phyloP scores from a whole-genome alignment of 2,113 vertebrate genomes.

The Corythornis madagascariensis region DNA sequence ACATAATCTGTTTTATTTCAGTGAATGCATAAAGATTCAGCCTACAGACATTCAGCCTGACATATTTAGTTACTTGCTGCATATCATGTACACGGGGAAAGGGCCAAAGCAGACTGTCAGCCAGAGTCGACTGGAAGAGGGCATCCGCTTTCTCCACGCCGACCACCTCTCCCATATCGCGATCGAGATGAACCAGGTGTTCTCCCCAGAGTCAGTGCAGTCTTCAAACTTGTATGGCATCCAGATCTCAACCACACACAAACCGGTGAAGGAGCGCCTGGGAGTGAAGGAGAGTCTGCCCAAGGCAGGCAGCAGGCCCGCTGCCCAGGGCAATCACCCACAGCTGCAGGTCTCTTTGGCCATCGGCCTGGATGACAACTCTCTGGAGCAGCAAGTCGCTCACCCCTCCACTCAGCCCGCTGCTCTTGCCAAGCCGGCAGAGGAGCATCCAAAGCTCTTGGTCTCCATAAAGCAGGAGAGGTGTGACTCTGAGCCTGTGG shows the following conservation, averaged over 20 bases:
- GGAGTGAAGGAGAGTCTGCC: constrained; percentile 74
- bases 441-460: constrained; percentile 78
- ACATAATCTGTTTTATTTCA: constrained; percentile 72
- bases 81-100: constrained; percentile 97
- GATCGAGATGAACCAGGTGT: constrained; percentile 76
- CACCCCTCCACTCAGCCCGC: constrained; percentile 57
- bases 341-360: constrained; percentile 85
- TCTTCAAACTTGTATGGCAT: constrained; percentile 97
- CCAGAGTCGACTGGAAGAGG: constrained; percentile 90
- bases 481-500: constrained; percentile 78
- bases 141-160: constrained; percentile 94
- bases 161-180: constrained; percentile 89
- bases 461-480: constrained; percentile 89
- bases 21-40: constrained; percentile 98
- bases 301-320: constrained; percentile 63
- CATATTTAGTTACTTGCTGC: constrained; percentile 97
- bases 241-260: constrained; percentile 92
- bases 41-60: constrained; percentile 97
- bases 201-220: constrained; percentile 80
- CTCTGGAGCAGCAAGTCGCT: constrained; percentile 73
- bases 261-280: constrained; percentile 79
- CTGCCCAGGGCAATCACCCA: constrained; percentile 71
- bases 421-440: constrained; percentile 71
- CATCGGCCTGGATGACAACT: constrained; percentile 82
- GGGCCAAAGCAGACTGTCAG: constrained; percentile 93